Evolutionary conservation across 2,797 vertebrate genomes (phyloP), one percentile per base, ranked within the genome.

Genomic region (Aphelocoma californica): DNA sequence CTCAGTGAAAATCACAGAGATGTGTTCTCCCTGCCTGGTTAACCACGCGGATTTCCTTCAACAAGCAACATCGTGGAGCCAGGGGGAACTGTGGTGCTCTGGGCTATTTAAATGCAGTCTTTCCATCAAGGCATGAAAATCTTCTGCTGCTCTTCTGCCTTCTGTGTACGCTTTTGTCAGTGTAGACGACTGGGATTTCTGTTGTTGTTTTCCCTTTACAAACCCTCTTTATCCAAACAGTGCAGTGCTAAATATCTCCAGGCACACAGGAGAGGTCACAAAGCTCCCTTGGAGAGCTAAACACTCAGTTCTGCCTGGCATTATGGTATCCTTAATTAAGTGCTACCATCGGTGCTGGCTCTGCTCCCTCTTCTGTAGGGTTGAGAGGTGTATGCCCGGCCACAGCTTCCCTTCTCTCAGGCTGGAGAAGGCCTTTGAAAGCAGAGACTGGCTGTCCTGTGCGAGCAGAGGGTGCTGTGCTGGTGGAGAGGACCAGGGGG

Each of bases 31-130:
- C 77, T 91, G 58, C 83, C 64, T 65, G 82, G 72, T 88, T 95
- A 90, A 82, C 88, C 81, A 78, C 75, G 90, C 21, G 83, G 88
- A 75, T 88, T 95, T 82, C 80, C 85, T 96, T 92, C 67, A 70
- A 24, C 8, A 9, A 71, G 78, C 89, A 60, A 15, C 19, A 0
- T 19, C 13, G 42, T 36, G n/a, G 57, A 92, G 26, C 81, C 77
- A 32, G 47, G 61, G 75, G 90, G 70, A 72, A 94, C 88, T 57
- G 74, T 29, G 28, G 60, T 77, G 70, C 56, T 84, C 31, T 60
- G 7, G 66, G 74, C 60, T 88, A 65, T 89, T 94, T 88, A 92
- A 94, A 93, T 81, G 61, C 34, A 51, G 25, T 42, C 80, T 94
- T 92, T 90, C 57, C 86, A 91, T 88, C 88, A 82, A 70, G 56